phyloP scores from a whole-genome alignment of 2,113 vertebrate genomes.

The human region GRCh38 chr20:63525001-63525500 shows the following conservation, averaged over 20 bases:
- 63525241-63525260: too few relatives aligned
- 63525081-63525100: background rate
- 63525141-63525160: background rate
- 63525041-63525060: background rate
- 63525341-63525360: background rate
- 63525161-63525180: too few relatives aligned
- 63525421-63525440: background rate
- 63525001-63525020: too few relatives aligned
- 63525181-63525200: too few relatives aligned
- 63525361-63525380: background rate
- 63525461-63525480: background rate
- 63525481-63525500: background rate
- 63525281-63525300: too few relatives aligned
- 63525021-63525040: too few relatives aligned
- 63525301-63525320: too few relatives aligned
- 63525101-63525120: background rate
- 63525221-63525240: too few relatives aligned
- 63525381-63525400: background rate
- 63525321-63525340: too few relatives aligned
- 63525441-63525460: background rate
- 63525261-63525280: too few relatives aligned
- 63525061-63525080: background rate
- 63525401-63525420: background rate
- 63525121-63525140: background rate
- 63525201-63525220: too few relatives aligned